Base-by-base conservation (phyloP, 2,797 vertebrate species). In the Menidia menidia region DNA sequence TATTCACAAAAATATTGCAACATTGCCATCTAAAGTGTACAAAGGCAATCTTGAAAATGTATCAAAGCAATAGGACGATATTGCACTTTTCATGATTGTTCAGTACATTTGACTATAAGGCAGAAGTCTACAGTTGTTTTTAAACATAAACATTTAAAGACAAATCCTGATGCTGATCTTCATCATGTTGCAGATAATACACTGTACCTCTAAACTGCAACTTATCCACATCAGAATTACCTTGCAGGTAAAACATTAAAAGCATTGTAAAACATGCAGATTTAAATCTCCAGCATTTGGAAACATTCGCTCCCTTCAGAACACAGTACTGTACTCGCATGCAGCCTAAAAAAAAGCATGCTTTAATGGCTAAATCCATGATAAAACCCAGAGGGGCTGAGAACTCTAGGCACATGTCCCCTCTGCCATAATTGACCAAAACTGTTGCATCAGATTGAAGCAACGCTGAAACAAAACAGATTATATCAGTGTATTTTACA, bases 31-130 rank as follows among this genome's bases (percentile, higher is more conserved):
- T 86, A 74, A 86, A 82, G 75, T 83, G 63, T 88, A 86, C 84
- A 91, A 92, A 94, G 87, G 91, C 93, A 89, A 86, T 80, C 70
- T 81, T 85, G 55, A 84, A 78, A 84, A 77, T 69, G 53, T 68
- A 75, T 72, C 61, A 71, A 73, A 82, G 80, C 83, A 89, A 77
- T 70, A 67, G 15, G 73, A 79, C 75, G 15, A 82, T 87, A 89
- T 90, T 89, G 87, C 84, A 89, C 83, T 80, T 62, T 67, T 81
- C 43, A 55, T 64, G 84, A 88, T 85, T 89, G 83, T 87, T 87
- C 82, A 87, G 83, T 81, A 82, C 52, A 60, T 82, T 84, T 62
- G 64, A 88, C 81, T 86, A 81, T 86, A 90, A 92, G 86, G 87
- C 87, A 90, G 56, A 83, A 59, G 62, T 77, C 80, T 66, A 86